Base-by-base conservation (phyloP, 2,888 invertebrate species). In the Leucoptera coffeella region DNA sequence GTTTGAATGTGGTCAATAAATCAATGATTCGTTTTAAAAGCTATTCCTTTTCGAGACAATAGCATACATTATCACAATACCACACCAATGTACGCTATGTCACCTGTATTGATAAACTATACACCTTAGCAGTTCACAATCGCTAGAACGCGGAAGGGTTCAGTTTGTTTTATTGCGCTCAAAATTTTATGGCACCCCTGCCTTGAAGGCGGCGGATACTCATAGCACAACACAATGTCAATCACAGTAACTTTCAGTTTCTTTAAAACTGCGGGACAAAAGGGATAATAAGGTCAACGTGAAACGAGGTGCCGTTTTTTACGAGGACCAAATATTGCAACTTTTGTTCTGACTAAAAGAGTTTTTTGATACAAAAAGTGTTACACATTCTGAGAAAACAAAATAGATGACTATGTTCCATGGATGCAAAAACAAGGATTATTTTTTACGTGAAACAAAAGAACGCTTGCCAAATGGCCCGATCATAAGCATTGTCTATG, bases 301-400 rank as follows among this genome's bases (percentile, higher is more conserved):
- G 48, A 65, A n/a, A n/a, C n/a, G n/a, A n/a, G n/a, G n/a, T n/a
- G 65, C 65, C 65, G 62, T 61, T 67, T 67, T 69, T 67, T 54
- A 53, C 64, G 59, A 48, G 36, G 33, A 37, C 38, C 35, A 43
- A 50, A 53, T 46, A 46, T 53, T 54, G 43, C 38, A 52, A 58
- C 48, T 47, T 54, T 60, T 62, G 62, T 61, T 48, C 24, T 12
- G 12, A 28, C 42, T 48, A 50, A 47, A 51, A 31, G 29, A 26
- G 35, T 41, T 45, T 48, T 49, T 46, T 40, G 11, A 25, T 20
- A 20, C 17, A 12, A n/a, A n/a, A n/a, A n/a, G n/a, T n/a, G n/a
- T n/a, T n/a, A n/a, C n/a, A n/a, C n/a, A n/a, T n/a, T n/a, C n/a
- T n/a, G n/a, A n/a, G n/a, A n/a, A n/a, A n/a, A n/a, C n/a, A n/a